These are phyloP conservation scores for Darevskia nairensis DNA, from an alignment of 2,797 vertebrate genomes.

Conservation along the genomic window DNA sequence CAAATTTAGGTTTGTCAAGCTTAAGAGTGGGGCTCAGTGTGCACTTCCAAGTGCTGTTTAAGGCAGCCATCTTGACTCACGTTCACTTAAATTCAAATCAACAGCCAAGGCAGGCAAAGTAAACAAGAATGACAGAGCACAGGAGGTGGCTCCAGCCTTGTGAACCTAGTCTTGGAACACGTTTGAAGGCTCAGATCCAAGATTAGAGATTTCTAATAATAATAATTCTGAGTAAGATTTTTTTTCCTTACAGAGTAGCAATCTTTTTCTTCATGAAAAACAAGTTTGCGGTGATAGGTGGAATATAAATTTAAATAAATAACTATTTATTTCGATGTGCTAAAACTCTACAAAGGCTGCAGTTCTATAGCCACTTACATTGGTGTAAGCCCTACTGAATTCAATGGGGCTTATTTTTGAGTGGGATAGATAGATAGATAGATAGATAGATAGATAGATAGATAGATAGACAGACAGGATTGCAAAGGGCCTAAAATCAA, in stretches of 20 bases:
- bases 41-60: neutral
- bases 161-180: neutral
- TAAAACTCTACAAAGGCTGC: too few species aligned
- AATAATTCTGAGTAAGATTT: neutral
- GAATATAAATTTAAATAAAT: neutral
- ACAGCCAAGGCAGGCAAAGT: neutral
- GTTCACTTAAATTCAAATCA: neutral
- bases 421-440: too few species aligned
- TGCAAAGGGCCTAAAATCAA: neutral
- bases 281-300: too few species aligned
- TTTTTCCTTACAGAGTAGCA: constrained; percentile 9
- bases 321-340: neutral
- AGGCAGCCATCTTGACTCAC: neutral
- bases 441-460: neutral
- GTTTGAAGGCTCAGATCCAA: neutral
- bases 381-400: too few species aligned
- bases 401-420: neutral
- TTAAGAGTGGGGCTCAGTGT: neutral
- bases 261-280: neutral
- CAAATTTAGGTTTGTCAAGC: neutral
- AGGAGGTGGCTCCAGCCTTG: neutral
- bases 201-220: neutral
- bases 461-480: too few species aligned
- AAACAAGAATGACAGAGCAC: neutral
- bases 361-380: neutral